Base-by-base conservation (phyloP, 2,888 invertebrate species). In the Oasisia sp. region DNA sequence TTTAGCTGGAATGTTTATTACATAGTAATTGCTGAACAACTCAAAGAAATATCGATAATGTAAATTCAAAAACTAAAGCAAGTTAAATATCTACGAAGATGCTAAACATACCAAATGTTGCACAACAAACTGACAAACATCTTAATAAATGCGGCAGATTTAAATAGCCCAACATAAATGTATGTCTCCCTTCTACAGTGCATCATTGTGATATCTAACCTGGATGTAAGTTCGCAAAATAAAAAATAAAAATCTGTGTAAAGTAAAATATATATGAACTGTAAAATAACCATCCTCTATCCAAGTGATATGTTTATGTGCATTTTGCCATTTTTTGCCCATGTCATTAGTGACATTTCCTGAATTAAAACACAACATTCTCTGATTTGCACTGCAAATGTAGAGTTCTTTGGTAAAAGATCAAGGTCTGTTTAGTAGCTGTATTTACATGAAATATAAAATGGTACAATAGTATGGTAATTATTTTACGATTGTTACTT, bases 271-370 rank as follows among this genome's bases (percentile, higher is more conserved):
- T 74, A 5, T 27, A 27, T 74, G 27, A 74, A n/a, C 74, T n/a
- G n/a, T 74, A 74, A 74, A 74, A 74, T 27, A 74, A 74, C 27
- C 74, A 74, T 74, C 74, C 74, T 74, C 74, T n/a, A 74, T 74
- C 74, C 74, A 74, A 56, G 38, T 38, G 38, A 74, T 19, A 74
- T 27, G 27, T 74, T 74, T 27, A 74, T 74, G 27, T 27, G 74
- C 74, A 74, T 74, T 74, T 27, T 74, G 27, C 74, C 19, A 74
- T 74, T 19, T 74, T 74, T 74, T 27, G 14, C 27, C 5, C 27
- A 27, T 74, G 14, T 74, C 27, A 74, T 74, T 74, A 27, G 27
- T 27, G 27, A n/a, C 74, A 74, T 74, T 74, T 74, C 74, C 14
- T 27, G 74, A 19, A 74, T 74, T 74, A 74, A 74, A 74, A 19